phyloP scores from a whole-genome alignment of 2,888 invertebrate species.

The Pasiphila rectangulata region DNA sequence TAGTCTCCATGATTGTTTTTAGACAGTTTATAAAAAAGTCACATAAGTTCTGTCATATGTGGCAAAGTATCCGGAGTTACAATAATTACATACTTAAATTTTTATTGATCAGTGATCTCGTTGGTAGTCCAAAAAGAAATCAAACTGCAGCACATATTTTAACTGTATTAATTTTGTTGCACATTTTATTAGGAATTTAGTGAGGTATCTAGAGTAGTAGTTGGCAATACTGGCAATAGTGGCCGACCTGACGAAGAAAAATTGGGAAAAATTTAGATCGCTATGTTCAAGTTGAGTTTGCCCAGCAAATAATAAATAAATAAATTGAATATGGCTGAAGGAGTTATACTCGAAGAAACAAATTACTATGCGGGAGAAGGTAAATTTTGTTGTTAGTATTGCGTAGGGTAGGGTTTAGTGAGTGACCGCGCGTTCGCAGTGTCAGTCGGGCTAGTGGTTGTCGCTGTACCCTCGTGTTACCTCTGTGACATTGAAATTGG shows the following conservation, averaged over 20 bases:
- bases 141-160: no score
- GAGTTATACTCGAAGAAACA: conserved; percentile 75
- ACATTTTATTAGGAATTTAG: no score
- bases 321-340: conserved; percentile 79
- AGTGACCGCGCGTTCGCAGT: conserved; percentile 59
- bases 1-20: no score
- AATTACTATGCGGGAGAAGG: conserved; percentile 77
- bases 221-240: conserved; percentile 1
- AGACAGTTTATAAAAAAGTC: no score
- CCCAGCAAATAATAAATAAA: conserved; percentile 61
- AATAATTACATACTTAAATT: no score
- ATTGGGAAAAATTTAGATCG: conserved; percentile 74
- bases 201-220: no score
- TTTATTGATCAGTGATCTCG: no score
- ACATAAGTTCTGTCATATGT: no score
- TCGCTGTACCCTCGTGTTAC: conserved; percentile 71
- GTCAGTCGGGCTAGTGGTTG: conserved; percentile 54
- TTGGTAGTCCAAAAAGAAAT: no score
- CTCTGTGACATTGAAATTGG: conserved; percentile 78
- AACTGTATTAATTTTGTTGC: no score
- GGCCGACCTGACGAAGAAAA: conserved; percentile 5
- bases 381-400: conserved; percentile 75
- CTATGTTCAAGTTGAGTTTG: conserved; percentile 77
- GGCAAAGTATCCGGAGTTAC: no score
- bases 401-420: conserved; percentile 60